A percentile compares a stretch with the other conserved stretches of the same genome.
These are phyloP conservation scores for Cotesia typhae DNA, from an alignment of 1,140 invertebrate genomes.

Conservation along the genomic window DNA sequence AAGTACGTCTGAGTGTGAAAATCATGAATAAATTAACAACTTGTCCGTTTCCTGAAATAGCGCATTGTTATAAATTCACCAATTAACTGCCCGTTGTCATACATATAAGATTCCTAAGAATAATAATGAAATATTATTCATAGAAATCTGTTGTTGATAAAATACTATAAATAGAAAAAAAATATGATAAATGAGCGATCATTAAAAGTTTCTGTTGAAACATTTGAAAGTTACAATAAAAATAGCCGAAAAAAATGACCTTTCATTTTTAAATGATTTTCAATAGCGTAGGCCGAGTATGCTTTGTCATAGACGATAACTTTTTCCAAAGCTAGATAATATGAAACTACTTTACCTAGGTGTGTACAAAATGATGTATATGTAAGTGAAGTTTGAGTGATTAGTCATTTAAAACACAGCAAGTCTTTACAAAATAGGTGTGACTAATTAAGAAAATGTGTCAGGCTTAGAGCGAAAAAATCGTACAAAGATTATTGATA, in stretches of 20 bases:
- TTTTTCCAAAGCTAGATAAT: too few species aligned
- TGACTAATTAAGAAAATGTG: slow-evolving; percentile 2
- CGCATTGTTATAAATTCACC: slow-evolving; percentile 25
- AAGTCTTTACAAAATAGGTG: slow-evolving; percentile 6
- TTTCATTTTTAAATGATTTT: too few species aligned
- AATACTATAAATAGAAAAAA: slow-evolving; percentile 18
- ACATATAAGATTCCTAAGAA: slow-evolving; percentile 6
- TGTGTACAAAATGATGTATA: not conserved
- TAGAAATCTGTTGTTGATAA: too few species aligned
- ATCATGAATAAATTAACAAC: slow-evolving; percentile 26
- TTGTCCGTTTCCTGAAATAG: slow-evolving; percentile 25
- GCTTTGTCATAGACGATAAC: too few species aligned
- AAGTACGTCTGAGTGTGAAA: slow-evolving; percentile 19
- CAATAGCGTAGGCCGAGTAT: too few species aligned
- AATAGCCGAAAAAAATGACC: too few species aligned
- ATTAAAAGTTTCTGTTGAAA: too few species aligned
- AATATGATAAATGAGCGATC: not conserved
- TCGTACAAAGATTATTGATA: not conserved
- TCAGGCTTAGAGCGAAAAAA: not conserved
- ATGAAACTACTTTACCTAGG: not conserved
- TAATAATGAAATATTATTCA: too few species aligned
- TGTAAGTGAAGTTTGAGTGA: not conserved
- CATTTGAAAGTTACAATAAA: too few species aligned
- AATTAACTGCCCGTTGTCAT: slow-evolving; percentile 9
- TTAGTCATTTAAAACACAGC: too few species aligned